Conservation (phyloP, 2,888 invertebrate genomes). For the Monoplex corrugatus region DNA sequence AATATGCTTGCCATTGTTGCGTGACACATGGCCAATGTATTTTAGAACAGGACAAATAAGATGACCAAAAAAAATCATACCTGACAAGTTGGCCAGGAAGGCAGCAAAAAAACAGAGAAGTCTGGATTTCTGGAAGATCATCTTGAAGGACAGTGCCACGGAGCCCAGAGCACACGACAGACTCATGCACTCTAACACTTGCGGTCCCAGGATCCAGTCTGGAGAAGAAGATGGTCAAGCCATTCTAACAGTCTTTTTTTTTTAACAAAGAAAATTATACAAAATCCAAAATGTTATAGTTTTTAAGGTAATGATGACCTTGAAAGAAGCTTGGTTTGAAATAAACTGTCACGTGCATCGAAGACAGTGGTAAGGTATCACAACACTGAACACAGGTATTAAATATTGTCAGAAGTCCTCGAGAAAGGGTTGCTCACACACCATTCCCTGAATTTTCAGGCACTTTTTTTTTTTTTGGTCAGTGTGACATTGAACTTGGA, state of each 20-base stretch:
- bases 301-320: too few species aligned
- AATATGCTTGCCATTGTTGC: too few species aligned
- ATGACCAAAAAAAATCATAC: too few species aligned
- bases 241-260: too few species aligned
- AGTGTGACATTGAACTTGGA: not conserved
- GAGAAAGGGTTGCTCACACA: not conserved
- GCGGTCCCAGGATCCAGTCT: conserved; percentile 11
- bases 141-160: not conserved
- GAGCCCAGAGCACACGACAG: conserved; percentile 14
- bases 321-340: not conserved
- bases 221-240: too few species aligned
- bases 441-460: not conserved
- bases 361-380: too few species aligned
- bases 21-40: not conserved
- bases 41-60: too few species aligned
- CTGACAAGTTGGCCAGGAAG: not conserved
- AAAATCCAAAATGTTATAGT: too few species aligned
- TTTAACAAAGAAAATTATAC: too few species aligned
- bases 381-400: too few species aligned
- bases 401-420: too few species aligned
- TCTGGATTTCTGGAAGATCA: not conserved
- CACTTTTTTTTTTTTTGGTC: not conserved
- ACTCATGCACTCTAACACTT: not conserved
- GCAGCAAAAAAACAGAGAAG: not conserved
- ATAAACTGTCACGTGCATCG: too few species aligned